phyloP scores from a whole-genome alignment of 2,888 invertebrate species.

The Embidobia sp. region DNA sequence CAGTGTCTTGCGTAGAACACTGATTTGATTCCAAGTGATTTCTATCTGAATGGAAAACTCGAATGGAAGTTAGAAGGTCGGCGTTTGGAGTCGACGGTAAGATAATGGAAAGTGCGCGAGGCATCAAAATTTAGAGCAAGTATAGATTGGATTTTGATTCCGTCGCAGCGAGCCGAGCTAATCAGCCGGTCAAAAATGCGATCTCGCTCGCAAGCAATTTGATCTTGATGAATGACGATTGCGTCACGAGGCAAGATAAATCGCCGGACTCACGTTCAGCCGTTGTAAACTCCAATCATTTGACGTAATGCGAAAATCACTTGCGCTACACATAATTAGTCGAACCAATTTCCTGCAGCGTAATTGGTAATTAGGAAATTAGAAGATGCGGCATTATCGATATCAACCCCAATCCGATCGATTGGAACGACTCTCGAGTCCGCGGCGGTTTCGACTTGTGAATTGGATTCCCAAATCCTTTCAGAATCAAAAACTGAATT shows the following conservation, averaged over 20 bases:
- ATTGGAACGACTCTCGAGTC: too few relatives aligned
- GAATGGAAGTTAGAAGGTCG: slow-evolving; percentile 31
- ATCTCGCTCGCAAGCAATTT: slow-evolving; percentile 10
- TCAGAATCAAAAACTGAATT: too few relatives aligned
- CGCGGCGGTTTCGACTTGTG: too few relatives aligned
- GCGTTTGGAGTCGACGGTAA: slow-evolving; percentile 24
- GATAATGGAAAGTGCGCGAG: slow-evolving; percentile 18
- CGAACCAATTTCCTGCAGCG: too few relatives aligned
- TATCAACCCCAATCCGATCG: too few relatives aligned
- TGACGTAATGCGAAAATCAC: slow-evolving; percentile 27
- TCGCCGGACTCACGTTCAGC: slow-evolving; percentile 12
- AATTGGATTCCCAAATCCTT: too few relatives aligned
- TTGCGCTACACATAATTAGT: too few relatives aligned
- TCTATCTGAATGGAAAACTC: slow-evolving; percentile 25
- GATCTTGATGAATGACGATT: slow-evolving; percentile 23
- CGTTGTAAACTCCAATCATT: neutral
- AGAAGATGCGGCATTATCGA: too few relatives aligned
- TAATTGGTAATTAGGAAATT: too few relatives aligned
- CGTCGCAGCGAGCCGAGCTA: slow-evolving; percentile 6
- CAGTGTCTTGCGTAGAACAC: slow-evolving; percentile 3
- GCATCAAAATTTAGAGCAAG: slow-evolving; percentile 19
- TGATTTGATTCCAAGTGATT: slow-evolving; percentile 32
- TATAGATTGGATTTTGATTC: slow-evolving; percentile 27
- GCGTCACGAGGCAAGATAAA: slow-evolving; percentile 14
- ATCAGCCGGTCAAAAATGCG: slow-evolving; percentile 25